These are phyloP conservation scores for Paracentrotus lividus DNA, from an alignment of 53 echinoderm and acorn worm genomes.

Conservation along the genomic window DNA sequence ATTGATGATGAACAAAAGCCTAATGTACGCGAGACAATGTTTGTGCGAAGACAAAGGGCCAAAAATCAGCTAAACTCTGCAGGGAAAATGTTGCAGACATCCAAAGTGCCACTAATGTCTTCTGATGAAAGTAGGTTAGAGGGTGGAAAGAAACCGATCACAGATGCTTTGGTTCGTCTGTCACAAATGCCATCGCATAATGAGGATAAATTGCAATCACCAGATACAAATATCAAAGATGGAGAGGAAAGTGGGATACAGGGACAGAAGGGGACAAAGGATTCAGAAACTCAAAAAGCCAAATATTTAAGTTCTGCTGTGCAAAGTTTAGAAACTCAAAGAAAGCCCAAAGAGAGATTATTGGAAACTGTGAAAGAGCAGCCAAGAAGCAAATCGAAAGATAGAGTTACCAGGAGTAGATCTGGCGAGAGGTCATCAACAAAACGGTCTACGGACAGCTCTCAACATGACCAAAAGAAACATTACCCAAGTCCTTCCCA, in stretches of 20 bases:
- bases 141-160: neutral
- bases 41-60: slow-evolving; percentile 40
- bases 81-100: neutral
- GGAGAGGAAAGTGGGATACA: neutral
- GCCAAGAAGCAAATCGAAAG: slow-evolving; percentile 16
- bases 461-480: neutral
- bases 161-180: neutral
- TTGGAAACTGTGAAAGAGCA: neutral
- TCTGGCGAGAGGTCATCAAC: neutral
- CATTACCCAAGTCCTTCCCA: too few species aligned
- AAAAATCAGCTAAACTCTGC: neutral
- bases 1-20: slow-evolving; percentile 20
- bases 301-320: neutral
- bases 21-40: slow-evolving; percentile 20
- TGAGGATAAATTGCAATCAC: neutral
- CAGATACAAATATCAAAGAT: neutral
- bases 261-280: neutral
- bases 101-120: neutral
- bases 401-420: neutral
- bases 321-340: neutral
- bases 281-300: neutral
- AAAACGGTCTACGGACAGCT: neutral
- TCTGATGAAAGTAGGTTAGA: neutral
- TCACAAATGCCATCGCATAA: neutral
- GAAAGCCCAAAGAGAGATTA: neutral